Evolutionary conservation across 30 jellyfish, hydroid and myxozoan species (phyloP), one percentile per base, ranked within the genome.

Genomic region (Turritopsis rubra): DNA sequence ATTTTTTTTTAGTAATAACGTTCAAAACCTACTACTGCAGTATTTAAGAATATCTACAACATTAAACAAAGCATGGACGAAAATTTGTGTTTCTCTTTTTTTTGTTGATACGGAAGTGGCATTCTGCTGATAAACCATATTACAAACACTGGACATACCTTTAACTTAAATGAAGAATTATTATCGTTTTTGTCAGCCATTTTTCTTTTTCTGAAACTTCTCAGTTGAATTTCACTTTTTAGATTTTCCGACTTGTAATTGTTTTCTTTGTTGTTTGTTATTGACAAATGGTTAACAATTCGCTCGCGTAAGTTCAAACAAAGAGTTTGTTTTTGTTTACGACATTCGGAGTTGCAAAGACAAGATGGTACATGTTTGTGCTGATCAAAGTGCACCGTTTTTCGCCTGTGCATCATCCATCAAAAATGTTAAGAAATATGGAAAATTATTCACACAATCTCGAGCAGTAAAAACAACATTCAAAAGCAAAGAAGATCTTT

Each of bases 131-230:
- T 41, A 41, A 3, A 41, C 13, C 60, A 41, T 41, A 41, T n/a
- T n/a, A n/a, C n/a, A n/a, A n/a, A n/a, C n/a, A 41, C 13, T 21
- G 52, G 18, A 22, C 52, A 29, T 23, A 52, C 26, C 52, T 28
- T 73, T 22, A 22, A 22, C 60, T 41, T 41, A 41, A 41, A 41
- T 41, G 60, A 41, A 20, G 53, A 24, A 22, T 79, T 65, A 28
- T 29, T 65, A 54, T 84, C 94, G 27, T 80, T 89, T 65, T 91
- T 66, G 65, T 71, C 88, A 1, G 97, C 97, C 97, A 90, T 90
- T 84, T 90, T 90, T 73, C 95, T 77, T 72, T 90, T 90, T 25
- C 97, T 89, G 88, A 90, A 81, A 65, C 97, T 85, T 72, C 89
- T 86, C 18, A 90, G 85, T 52, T 86, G 86, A 66, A 90, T 93